Evolutionary conservation across 2,888 invertebrate species (phyloP).

Genomic region (Andrena trimmerana): DNA sequence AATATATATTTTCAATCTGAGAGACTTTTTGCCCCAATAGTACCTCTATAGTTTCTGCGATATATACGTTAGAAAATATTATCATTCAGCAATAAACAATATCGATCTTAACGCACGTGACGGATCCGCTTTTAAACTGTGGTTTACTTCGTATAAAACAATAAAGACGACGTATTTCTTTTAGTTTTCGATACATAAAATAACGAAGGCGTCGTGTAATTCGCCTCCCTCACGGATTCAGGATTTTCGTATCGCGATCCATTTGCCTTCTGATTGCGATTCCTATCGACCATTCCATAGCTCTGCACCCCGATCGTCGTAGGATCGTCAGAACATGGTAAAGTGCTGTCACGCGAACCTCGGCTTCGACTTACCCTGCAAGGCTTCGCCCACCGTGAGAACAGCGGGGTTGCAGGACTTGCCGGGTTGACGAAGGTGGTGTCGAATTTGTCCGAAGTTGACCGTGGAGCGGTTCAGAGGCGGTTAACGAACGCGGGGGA

Average conservation of each 20-base stretch:
- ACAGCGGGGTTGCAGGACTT: slow-evolving; percentile 31
- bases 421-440: slow-evolving; percentile 36
- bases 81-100: no score
- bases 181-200: no score
- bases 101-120: no score
- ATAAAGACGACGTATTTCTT: no score
- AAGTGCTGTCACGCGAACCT: not conserved
- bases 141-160: no score
- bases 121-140: no score
- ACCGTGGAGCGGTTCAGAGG: slow-evolving; percentile 18
- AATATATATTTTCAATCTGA: no score
- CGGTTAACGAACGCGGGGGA: slow-evolving; percentile 59
- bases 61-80: no score
- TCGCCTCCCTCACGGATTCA: not conserved
- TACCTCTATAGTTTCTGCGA: no score
- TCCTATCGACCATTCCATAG: no score
- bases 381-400: slow-evolving; percentile 34
- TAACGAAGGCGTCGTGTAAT: no score
- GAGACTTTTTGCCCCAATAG: no score
- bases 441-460: slow-evolving; percentile 36
- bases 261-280: not conserved
- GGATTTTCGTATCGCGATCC: not conserved
- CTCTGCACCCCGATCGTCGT: not conserved
- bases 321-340: not conserved
- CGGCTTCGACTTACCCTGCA: not conserved